Percentiles rank a stretch among this genome's conserved stretches.
These are phyloP conservation scores for Phasia obesa DNA, from an alignment of 2,888 invertebrate genomes.

Conservation along the genomic window DNA sequence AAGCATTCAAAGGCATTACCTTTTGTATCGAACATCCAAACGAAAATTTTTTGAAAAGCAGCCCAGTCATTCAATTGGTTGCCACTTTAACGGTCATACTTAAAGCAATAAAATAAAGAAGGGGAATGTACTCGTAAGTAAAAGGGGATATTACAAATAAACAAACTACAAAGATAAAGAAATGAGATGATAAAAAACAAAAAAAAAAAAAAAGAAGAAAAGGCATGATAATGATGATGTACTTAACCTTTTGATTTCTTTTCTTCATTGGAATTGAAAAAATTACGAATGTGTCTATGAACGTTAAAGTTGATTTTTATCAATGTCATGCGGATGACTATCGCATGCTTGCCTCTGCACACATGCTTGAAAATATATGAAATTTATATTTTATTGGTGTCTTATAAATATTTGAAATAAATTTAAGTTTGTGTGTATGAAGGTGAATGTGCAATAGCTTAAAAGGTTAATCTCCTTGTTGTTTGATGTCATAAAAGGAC, in stretches of 20 bases:
- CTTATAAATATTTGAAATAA: constrained; percentile 2
- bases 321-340: constrained; percentile 26
- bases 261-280: constrained; percentile 47
- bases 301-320: constrained; percentile 31
- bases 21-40: constrained; percentile 29
- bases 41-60: constrained; percentile 28
- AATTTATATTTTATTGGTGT: background rate
- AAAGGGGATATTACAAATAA: background rate
- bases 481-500: constrained; percentile 43
- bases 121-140: constrained; percentile 5
- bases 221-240: constrained; percentile 46
- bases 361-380: no score
- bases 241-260: constrained; percentile 60
- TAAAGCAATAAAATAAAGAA: background rate
- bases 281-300: constrained; percentile 28
- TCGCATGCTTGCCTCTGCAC: background rate
- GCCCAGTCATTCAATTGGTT: constrained; percentile 46
- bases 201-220: constrained; percentile 13
- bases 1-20: constrained; percentile 40
- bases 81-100: constrained; percentile 41
- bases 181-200: constrained; percentile 8
- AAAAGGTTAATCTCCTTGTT: constrained; percentile 57
- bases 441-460: constrained; percentile 10
- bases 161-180: constrained; percentile 14
- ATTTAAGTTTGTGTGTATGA: no score